Percentiles rank a stretch among this genome's conserved stretches.
Conservation (phyloP, 2,888 invertebrate genomes). For the Gibbula magus region DNA sequence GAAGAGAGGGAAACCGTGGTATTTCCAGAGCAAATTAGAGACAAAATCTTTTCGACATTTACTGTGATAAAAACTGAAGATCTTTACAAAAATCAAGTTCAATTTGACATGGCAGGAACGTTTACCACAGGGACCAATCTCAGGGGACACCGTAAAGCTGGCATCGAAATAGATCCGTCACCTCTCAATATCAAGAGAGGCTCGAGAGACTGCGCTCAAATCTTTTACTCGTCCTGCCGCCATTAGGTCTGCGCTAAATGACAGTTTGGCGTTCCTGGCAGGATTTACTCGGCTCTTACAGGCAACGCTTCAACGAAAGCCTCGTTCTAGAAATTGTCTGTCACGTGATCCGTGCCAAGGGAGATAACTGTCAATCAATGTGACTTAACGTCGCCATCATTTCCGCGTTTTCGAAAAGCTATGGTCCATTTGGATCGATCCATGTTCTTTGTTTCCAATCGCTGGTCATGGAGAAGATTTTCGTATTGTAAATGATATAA, state of each 20-base stretch:
- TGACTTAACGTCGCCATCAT: background rate
- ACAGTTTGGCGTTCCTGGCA: background rate
- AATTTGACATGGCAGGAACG: background rate
- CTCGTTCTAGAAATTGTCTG: background rate
- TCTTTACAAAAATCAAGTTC: background rate
- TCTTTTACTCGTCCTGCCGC: background rate
- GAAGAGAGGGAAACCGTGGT: background rate
- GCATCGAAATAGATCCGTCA: background rate
- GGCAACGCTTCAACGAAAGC: background rate
- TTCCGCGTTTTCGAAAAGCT: background rate
- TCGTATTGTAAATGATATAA: too few relatives aligned
- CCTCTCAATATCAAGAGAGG: background rate
- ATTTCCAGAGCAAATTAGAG: constrained; percentile 9
- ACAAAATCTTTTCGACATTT: constrained; percentile 5
- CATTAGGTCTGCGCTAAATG: background rate
- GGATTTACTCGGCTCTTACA: background rate
- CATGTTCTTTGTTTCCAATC: background rate
- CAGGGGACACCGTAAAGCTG: background rate
- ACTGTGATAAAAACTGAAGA: background rate
- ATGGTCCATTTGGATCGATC: background rate
- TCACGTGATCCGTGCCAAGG: background rate
- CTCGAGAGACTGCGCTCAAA: background rate
- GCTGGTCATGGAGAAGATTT: too few relatives aligned
- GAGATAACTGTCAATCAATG: constrained; percentile 7
- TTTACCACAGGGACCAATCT: background rate